Base-by-base conservation (phyloP, 2,113 vertebrate species). In the Scalopus aquaticus region DNA sequence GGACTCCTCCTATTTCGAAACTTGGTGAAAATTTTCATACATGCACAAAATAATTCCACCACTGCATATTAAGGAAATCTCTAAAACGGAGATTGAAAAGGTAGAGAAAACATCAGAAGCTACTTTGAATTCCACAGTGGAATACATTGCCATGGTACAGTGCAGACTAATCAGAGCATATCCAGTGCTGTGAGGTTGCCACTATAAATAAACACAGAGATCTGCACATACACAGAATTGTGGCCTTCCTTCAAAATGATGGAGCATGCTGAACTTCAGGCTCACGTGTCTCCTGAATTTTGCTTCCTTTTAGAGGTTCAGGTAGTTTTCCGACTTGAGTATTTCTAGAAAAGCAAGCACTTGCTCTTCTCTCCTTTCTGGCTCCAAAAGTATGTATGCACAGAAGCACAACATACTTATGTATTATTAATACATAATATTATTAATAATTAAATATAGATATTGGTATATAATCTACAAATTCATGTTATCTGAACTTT, bases 111-210 rank as follows among this genome's bases (percentile, higher is more conserved):
- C 10, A 37, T 17, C 81, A 49, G 77, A 56, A 91, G 39, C n/a
- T 88, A 54, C 81, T 91, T 73, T 78, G 37, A 94, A 69, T 95
- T 84, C 42, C 44, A 90, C 62, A 82, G n/a, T 69, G 65, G 54
- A 96, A 90, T 82, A 90, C 74, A 92, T 51, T 85, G 92, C 54
- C 42, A 86, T 64, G 77, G 56, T 82, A 65, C 70, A 83, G 46
- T 88, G 51, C 62, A 95, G 74, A 82, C 56, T 95, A 95, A 95
- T 90, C 67, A 96, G 79, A 93, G 92, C 54, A 90, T 91, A 83
- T 84, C 76, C 58, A 70, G 20, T 86, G 84, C 72, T 74, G 12
- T 92, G 51, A 92, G 81, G 73, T 85, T 76, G 73, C n/a, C 60
- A 22, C 84, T 95, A 94, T 82, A 95, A 87, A 96, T 85, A 97